Percentiles rank a stretch among this genome's conserved stretches.
Evolutionary conservation across 1,140 invertebrate species (phyloP).

Genomic region (Drosophila ambigua): DNA sequence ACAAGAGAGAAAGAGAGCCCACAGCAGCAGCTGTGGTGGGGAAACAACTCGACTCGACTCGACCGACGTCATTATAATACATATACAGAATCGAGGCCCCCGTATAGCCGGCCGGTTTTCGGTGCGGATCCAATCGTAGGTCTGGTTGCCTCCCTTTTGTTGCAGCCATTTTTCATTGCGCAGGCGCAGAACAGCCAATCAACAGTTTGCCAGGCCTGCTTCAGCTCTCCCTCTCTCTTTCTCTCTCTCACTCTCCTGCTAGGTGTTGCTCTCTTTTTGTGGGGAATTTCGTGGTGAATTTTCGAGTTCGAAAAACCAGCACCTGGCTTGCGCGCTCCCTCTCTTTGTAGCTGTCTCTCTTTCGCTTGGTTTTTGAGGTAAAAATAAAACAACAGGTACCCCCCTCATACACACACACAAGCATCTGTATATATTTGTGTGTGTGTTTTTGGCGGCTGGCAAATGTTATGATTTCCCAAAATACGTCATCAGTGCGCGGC

Average conservation of each 20-base stretch:
- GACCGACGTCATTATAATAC: conserved; percentile 53
- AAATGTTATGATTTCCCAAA: conserved; percentile 77
- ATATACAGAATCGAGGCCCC: conserved; percentile 2
- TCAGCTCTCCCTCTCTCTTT: background rate
- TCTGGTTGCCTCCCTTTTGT: conserved; percentile 70
- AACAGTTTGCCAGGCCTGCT: conserved; percentile 78
- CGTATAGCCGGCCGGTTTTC: conserved; percentile 43
- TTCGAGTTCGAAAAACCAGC: conserved; percentile 26
- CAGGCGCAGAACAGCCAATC: conserved; percentile 83
- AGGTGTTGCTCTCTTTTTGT: conserved; percentile 5
- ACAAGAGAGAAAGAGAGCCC: conserved; percentile 23
- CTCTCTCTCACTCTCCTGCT: conserved; percentile 5
- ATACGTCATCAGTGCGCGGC: conserved; percentile 76
- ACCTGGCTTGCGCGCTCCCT: too few species aligned
- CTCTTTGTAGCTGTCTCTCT: conserved; percentile 21
- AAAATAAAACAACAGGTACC: conserved; percentile 80
- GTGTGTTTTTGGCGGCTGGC: conserved; percentile 37
- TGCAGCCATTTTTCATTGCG: conserved; percentile 83
- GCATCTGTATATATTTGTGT: conserved; percentile 3
- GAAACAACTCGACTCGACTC: conserved; percentile 28
- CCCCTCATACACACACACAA: conserved; percentile 12
- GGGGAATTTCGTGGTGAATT: conserved; percentile 43
- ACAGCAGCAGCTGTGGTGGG: conserved; percentile 62
- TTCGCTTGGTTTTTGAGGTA: conserved; percentile 46
- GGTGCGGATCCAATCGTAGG: conserved; percentile 68